phyloP scores from a whole-genome alignment of 2,888 invertebrate species.

The Ectemnius lituratus region DNA sequence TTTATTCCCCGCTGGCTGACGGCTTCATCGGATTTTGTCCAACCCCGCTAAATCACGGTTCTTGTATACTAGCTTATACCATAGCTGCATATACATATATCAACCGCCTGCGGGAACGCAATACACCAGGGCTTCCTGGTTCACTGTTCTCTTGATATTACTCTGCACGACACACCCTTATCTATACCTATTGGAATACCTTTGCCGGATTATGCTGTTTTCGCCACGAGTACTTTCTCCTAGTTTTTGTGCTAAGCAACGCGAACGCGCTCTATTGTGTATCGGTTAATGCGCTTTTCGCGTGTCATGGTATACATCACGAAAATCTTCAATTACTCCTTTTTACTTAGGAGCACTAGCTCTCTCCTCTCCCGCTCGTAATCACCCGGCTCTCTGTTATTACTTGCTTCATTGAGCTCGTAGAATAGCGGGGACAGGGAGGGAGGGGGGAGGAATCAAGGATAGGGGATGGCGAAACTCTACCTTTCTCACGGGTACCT shows the following conservation, averaged over 20 bases:
- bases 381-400: not conserved
- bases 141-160: not conserved
- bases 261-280: not conserved
- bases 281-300: slow-evolving; percentile 23
- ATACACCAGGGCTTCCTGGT: too few relatives aligned
- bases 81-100: too few relatives aligned
- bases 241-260: not conserved
- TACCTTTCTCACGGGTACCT: not conserved
- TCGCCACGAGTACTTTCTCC: slow-evolving; percentile 13
- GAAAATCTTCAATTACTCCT: slow-evolving; percentile 27
- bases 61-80: not conserved
- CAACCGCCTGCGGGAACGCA: too few relatives aligned
- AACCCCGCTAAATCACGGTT: not conserved
- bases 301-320: slow-evolving; percentile 8
- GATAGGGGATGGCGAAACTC: too few relatives aligned
- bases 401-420: not conserved
- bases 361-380: not conserved
- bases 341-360: slow-evolving; percentile 2
- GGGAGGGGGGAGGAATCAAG: too few relatives aligned
- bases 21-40: not conserved
- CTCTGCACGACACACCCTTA: not conserved
- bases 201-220: slow-evolving; percentile 12
- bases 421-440: not conserved
- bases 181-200: slow-evolving; percentile 30
- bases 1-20: too few relatives aligned